A percentile compares a stretch with the other conserved stretches of the same genome.
These are phyloP conservation scores for Rhamphomyia laevipes DNA, from an alignment of 2,888 invertebrate species.

Conservation along the genomic window DNA sequence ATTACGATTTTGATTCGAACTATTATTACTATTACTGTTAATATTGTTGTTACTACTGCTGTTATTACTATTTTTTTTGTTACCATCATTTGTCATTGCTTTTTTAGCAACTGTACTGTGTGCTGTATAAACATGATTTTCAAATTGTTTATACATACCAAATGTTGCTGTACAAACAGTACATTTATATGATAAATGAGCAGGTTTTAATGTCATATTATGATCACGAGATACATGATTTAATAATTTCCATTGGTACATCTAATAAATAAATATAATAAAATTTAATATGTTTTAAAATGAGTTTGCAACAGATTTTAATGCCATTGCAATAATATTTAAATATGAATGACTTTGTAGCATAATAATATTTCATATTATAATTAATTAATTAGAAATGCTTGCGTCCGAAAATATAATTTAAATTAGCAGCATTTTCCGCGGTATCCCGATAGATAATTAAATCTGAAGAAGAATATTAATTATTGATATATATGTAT, in stretches of 20 bases:
- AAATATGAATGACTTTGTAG: neutral
- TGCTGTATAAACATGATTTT: conserved; percentile 87
- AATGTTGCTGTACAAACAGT: conserved; percentile 91
- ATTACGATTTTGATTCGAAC: conserved; percentile 23
- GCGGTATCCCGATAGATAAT: too few relatives aligned
- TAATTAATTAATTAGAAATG: too few relatives aligned
- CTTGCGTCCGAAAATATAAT: neutral
- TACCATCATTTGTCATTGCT: conserved; percentile 60
- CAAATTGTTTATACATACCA: conserved; percentile 90
- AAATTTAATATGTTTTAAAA: conserved; percentile 1
- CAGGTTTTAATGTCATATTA: conserved; percentile 82
- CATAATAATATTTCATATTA: neutral
- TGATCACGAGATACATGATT: conserved; percentile 89
- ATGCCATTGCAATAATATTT: conserved; percentile 23
- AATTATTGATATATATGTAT: too few relatives aligned
- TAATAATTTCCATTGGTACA: conserved; percentile 85
- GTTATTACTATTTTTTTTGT: conserved; percentile 38
- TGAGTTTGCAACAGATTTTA: neutral
- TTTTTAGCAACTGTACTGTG: conserved; percentile 84
- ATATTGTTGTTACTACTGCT: conserved; percentile 14
- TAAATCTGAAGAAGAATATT: too few relatives aligned
- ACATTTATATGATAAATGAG: conserved; percentile 88
- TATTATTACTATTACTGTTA: conserved; percentile 16
- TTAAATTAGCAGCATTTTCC: too few relatives aligned
- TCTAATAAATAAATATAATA: conserved; percentile 48